These are phyloP conservation scores for Acanthisitta chloris DNA, from an alignment of 2,113 vertebrate species.

Conservation along the genomic window DNA sequence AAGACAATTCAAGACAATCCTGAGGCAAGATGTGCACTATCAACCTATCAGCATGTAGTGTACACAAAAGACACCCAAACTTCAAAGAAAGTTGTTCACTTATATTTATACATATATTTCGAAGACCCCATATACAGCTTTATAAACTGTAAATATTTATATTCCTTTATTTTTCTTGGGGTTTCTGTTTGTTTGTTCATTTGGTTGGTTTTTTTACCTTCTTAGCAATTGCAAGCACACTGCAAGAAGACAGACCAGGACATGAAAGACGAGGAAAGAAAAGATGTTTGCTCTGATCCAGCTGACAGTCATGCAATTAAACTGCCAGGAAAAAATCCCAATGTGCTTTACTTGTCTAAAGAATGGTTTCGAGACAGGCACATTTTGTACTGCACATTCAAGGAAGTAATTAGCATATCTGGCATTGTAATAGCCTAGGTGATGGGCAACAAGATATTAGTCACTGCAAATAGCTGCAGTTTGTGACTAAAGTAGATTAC, in stretches of 20 bases:
- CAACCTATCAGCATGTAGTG: background rate
- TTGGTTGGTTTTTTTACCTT: background rate
- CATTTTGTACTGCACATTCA: conserved; percentile 52
- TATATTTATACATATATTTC: background rate
- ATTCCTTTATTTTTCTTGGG: background rate
- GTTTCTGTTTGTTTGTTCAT: background rate
- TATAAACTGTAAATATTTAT: background rate
- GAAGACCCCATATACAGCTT: background rate
- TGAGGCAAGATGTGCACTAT: background rate
- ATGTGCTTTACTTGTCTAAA: conserved; percentile 29
- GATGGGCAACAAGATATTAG: conserved; percentile 50
- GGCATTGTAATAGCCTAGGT: conserved; percentile 38
- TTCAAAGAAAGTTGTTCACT: background rate
- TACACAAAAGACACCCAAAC: background rate
- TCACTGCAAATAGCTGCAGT: conserved; percentile 45
- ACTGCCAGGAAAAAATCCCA: conserved; percentile 53
- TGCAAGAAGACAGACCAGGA: conserved; percentile 2
- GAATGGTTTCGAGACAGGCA: conserved; percentile 47
- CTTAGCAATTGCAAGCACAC: conserved; percentile 4
- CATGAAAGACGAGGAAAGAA: conserved; percentile 43
- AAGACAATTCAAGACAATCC: background rate
- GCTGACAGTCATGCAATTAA: conserved; percentile 69
- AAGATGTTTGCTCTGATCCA: conserved; percentile 62
- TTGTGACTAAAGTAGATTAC: background rate
- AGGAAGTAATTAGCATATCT: conserved; percentile 63